phyloP scores from a whole-genome alignment of 2,113 vertebrate species.

The Nothoprocta pentlandii region DNA sequence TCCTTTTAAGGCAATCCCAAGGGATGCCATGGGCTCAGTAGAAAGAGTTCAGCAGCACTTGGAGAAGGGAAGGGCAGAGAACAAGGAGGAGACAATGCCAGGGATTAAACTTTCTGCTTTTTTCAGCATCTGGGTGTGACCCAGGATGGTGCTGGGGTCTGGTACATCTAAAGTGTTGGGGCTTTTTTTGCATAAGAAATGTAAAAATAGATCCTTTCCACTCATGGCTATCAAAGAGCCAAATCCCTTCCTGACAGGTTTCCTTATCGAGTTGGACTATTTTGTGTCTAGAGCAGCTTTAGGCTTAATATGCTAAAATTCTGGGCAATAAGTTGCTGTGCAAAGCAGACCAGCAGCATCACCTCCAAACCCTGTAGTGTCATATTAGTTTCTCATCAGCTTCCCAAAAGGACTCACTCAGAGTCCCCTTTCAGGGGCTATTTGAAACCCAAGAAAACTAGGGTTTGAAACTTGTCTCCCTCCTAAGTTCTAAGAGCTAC shows the following conservation, averaged over 20 bases:
- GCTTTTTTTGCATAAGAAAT: neutral
- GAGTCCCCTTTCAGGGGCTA: neutral
- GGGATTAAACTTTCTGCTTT: conserved; percentile 3
- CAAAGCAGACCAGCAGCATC: neutral
- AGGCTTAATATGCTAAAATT: conserved; percentile 30
- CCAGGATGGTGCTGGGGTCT: neutral
- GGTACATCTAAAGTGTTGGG: neutral
- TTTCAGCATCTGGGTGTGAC: neutral
- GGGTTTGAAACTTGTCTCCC: neutral
- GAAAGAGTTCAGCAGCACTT: neutral
- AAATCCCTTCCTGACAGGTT: neutral
- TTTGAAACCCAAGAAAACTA: neutral
- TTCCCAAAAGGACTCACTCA: conserved; percentile 8
- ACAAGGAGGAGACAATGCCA: neutral
- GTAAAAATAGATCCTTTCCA: neutral
- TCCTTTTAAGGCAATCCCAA: conserved; percentile 27
- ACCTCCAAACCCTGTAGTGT: neutral
- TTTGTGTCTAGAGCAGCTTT: neutral
- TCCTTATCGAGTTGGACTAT: neutral
- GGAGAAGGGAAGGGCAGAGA: conserved; percentile 7
- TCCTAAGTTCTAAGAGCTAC: neutral
- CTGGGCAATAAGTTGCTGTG: conserved; percentile 13
- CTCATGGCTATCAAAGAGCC: neutral
- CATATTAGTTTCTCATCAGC: neutral
- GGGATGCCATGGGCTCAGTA: neutral